A percentile compares a stretch with the other conserved stretches of the same genome.
Conservation (phyloP, 2,888 invertebrate species). For the Lycocerus yunnanus region DNA sequence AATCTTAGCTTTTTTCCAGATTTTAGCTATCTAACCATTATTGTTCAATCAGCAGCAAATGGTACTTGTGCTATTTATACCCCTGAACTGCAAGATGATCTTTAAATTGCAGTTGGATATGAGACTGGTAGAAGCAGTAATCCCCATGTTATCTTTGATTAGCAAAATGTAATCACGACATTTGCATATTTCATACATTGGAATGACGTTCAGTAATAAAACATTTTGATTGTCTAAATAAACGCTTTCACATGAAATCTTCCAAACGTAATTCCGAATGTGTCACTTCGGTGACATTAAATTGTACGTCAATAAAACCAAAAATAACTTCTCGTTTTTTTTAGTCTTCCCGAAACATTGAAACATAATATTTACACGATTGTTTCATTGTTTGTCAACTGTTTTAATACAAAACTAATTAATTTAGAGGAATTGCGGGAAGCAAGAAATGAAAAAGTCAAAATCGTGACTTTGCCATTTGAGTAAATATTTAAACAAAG, state of each 20-base stretch:
- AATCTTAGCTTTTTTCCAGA: no score
- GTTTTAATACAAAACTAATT: background rate
- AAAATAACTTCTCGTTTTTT: background rate
- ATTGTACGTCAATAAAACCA: background rate
- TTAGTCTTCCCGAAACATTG: background rate
- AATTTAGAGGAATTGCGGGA: background rate
- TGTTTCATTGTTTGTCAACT: background rate
- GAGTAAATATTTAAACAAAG: background rate
- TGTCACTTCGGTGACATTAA: background rate
- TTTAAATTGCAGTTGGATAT: no score
- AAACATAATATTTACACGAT: background rate
- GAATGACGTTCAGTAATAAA: background rate
- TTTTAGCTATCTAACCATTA: no score
- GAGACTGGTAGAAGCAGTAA: no score
- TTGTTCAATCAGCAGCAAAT: no score
- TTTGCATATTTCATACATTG: background rate
- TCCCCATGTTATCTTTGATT: no score
- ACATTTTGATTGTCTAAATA: background rate
- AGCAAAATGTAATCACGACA: no score
- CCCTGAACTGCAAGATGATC: no score
- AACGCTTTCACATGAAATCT: background rate
- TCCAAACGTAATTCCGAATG: background rate
- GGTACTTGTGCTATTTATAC: no score
- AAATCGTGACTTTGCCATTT: background rate
- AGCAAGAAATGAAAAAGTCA: background rate